A percentile compares a stretch with the other conserved stretches of the same genome.
These are phyloP conservation scores for Dipodomys stephensi DNA, from an alignment of 2,113 vertebrate genomes.

Conservation along the genomic window DNA sequence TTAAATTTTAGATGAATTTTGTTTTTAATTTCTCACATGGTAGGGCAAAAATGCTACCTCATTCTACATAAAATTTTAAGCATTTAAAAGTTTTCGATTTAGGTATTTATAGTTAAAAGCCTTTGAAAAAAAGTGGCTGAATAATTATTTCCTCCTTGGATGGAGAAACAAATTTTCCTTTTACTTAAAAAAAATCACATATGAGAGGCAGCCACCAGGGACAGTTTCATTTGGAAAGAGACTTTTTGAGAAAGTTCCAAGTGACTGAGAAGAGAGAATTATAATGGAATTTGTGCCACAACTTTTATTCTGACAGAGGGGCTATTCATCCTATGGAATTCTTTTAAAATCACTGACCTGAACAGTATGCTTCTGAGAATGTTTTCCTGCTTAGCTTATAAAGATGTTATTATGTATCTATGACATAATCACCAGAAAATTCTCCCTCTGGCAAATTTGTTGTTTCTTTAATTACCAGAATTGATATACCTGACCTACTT, in stretches of 20 bases:
- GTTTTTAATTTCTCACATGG: conserved; percentile 16
- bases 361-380: conserved; percentile 84
- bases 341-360: conserved; percentile 82
- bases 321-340: conserved; percentile 83
- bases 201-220: conserved; percentile 76
- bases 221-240: conserved; percentile 79
- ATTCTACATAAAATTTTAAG: conserved; percentile 55
- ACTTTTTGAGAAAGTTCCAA: conserved; percentile 80
- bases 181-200: conserved; percentile 67
- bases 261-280: conserved; percentile 80
- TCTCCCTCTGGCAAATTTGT: conserved; percentile 82
- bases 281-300: conserved; percentile 80
- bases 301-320: conserved; percentile 79
- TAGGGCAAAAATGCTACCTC: not conserved
- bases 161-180: conserved; percentile 77
- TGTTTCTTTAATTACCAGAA: conserved; percentile 82
- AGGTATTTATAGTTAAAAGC: conserved; percentile 52
- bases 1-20: conserved; percentile 40
- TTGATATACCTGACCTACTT: conserved; percentile 77
- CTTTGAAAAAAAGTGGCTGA: conserved; percentile 58
- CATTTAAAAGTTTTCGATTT: conserved; percentile 52
- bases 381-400: conserved; percentile 84
- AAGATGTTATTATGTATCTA: conserved; percentile 83
- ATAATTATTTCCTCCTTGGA: conserved; percentile 79
- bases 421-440: conserved; percentile 88